Evolutionary conservation across 2,888 invertebrate genomes (phyloP), one percentile per base, ranked within the genome.

Genomic region (Osedax frankpressi): DNA sequence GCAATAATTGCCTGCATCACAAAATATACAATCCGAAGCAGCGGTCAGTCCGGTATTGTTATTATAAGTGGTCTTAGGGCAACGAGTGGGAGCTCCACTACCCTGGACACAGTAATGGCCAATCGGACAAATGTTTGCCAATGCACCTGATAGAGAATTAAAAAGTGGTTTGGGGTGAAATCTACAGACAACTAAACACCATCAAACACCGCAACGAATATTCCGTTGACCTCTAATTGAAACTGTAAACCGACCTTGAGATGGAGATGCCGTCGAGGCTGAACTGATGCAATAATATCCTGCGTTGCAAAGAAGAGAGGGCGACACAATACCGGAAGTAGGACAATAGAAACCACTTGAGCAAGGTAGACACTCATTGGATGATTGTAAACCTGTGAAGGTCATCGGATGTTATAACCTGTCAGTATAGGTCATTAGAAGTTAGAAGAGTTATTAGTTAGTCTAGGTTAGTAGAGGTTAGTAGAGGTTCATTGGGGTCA

Each of bases 281-380:
- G 78, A 76, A 74, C 79, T 79, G 74, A 80, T 79, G 76, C 83
- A 83, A 80, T 76, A 82, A 76, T 81, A 82, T 2, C 82, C 82
- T 3, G 80, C 80, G 68, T 77, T 78, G 78, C 82, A 82, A 59
- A 79, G 76, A 71, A 79, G 76, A 63, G 78, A 76, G 26, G 81
- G 80, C 0, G 79, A 79, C 25, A 79, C 78, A 78, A 82, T 81
- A 2, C 82, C 82, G 19, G 77, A 76, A 44, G 78, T 76, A 0
- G 82, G 82, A 75, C 83, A 83, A 76, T 81, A 81, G 73, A 79
- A 81, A 2, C 82, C 80, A 25, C 80, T 81, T 3, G 79, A 77
- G 77, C 83, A 83, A 2, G 81, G 81, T 0, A 79, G 77, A 74
- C 83, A 83, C 28, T 80, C 77, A 73, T 73, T 70, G 65, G 75